These are phyloP conservation scores for Standfussiana lucernea DNA, from an alignment of 2,888 invertebrate genomes.

Conservation along the genomic window DNA sequence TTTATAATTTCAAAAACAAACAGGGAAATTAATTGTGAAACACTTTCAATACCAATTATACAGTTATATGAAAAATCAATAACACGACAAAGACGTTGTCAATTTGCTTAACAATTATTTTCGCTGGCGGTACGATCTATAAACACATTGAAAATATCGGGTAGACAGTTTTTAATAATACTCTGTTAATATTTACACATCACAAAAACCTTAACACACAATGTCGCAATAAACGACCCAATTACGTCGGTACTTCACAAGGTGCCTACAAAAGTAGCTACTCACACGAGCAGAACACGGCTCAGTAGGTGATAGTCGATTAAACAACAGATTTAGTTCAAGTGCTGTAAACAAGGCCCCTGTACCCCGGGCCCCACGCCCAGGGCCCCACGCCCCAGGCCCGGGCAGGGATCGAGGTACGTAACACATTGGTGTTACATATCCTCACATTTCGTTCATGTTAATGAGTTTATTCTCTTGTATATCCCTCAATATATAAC, in stretches of 20 bases:
- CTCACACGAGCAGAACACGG: not conserved
- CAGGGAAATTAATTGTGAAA: not conserved
- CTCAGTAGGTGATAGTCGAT: conserved; percentile 37
- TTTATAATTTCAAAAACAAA: not conserved
- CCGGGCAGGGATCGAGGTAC: conserved; percentile 18
- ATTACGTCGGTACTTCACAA: conserved; percentile 20
- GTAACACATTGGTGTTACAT: conserved; percentile 12
- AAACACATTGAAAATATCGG: not conserved
- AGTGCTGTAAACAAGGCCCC: conserved; percentile 52
- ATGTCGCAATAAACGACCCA: conserved; percentile 3
- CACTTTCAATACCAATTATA: not conserved
- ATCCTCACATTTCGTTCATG: conserved; percentile 37
- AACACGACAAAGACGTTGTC: not conserved
- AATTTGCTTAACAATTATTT: too few relatives aligned
- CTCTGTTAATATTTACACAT: not conserved
- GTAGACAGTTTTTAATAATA: not conserved
- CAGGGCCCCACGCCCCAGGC: not conserved
- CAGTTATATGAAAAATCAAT: not conserved
- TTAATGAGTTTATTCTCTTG: conserved; percentile 48
- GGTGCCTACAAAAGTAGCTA: not conserved
- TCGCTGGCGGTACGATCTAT: not conserved
- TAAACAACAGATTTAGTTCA: conserved; percentile 48
- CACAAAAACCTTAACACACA: not conserved
- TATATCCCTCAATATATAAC: too few relatives aligned
- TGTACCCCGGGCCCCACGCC: conserved; percentile 6